phyloP scores from a whole-genome alignment of 2,113 vertebrate species.

The Myotis davidii region DNA sequence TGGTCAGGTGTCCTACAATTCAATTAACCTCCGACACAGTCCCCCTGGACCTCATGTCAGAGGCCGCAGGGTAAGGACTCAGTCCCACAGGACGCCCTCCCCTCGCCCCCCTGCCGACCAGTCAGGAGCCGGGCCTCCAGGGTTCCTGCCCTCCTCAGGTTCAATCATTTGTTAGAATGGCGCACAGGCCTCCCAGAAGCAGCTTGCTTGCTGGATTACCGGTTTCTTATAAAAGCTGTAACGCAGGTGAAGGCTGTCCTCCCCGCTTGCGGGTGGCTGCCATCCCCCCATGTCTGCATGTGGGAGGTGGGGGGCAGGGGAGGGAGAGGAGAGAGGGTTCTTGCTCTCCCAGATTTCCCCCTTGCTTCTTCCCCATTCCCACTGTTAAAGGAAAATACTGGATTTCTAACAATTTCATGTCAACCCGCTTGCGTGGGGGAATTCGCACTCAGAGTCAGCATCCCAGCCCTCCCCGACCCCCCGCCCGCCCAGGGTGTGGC shows the following conservation, averaged over 20 bases:
- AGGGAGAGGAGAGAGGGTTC: neutral
- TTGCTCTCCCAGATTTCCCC: neutral
- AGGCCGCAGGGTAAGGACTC: neutral
- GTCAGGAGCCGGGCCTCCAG: neutral
- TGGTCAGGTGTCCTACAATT: neutral
- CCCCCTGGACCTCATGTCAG: neutral
- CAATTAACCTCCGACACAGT: neutral
- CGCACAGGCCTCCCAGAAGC: neutral
- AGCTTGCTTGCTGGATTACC: neutral
- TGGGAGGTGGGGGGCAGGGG: neutral
- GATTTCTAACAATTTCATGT: neutral
- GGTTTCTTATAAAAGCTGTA: neutral
- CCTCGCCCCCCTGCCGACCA: too few species aligned
- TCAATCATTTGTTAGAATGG: neutral
- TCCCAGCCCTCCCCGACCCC: too few species aligned
- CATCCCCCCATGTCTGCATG: neutral
- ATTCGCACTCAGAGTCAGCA: accelerated
- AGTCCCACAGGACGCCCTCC: neutral
- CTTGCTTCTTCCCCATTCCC: neutral
- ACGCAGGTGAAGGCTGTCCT: accelerated
- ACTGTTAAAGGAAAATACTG: neutral
- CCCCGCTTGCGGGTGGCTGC: neutral
- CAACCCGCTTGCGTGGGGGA: accelerated
- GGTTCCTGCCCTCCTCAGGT: neutral
- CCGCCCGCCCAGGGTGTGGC: accelerated